These are phyloP conservation scores for Varanus komodoensis DNA, from an alignment of 2,113 vertebrate genomes.

Conservation along the genomic window DNA sequence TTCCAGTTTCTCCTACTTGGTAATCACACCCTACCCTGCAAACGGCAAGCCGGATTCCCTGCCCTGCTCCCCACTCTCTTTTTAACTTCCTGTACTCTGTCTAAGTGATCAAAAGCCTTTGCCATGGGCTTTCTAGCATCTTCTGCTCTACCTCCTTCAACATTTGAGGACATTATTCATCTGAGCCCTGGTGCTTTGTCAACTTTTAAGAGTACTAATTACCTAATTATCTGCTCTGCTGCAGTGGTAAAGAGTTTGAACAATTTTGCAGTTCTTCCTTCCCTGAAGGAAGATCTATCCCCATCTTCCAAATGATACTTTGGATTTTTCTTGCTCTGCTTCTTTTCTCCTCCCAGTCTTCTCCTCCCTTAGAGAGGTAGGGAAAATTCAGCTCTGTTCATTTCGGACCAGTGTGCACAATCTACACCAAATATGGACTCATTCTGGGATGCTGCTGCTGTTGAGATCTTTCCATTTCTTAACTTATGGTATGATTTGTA, in stretches of 20 bases:
- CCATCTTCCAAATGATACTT: neutral
- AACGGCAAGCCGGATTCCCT: neutral
- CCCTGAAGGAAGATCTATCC: neutral
- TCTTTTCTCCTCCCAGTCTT: neutral
- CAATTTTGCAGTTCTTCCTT: constrained; percentile 5
- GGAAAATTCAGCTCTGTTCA: too few species aligned
- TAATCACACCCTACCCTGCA: neutral
- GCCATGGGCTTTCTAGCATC: neutral
- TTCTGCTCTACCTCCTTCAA: constrained; percentile 15
- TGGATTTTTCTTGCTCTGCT: neutral
- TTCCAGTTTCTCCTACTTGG: too few species aligned
- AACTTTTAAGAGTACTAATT: constrained; percentile 22
- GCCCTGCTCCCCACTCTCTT: rapidly evolving
- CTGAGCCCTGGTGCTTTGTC: constrained; percentile 17
- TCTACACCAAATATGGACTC: too few species aligned
- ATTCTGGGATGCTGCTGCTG: too few species aligned
- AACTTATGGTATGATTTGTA: too few species aligned
- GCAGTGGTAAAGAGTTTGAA: constrained; percentile 6
- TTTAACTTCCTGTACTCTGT: neutral
- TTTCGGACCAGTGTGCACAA: too few species aligned
- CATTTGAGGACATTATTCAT: constrained; percentile 16
- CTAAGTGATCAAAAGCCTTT: constrained; percentile 28
- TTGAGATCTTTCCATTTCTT: too few species aligned
- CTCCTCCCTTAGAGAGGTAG: too few species aligned
- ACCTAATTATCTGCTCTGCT: constrained; percentile 30